phyloP scores from a whole-genome alignment of 1,140 invertebrate genomes.

The Acromyrmex echinatior region DNA sequence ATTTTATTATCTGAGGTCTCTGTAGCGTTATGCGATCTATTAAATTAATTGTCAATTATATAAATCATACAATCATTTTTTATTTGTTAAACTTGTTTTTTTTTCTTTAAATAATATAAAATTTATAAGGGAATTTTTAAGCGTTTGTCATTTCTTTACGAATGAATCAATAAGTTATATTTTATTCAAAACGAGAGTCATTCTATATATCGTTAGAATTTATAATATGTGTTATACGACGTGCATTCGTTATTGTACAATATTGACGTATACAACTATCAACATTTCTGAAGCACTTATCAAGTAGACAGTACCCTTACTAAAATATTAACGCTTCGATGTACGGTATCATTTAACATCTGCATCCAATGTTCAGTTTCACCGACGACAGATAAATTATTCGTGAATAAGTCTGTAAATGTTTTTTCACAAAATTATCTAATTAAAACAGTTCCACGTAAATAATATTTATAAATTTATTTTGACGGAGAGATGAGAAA shows the following conservation, averaged over 20 bases:
- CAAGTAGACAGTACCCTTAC: constrained; percentile 4
- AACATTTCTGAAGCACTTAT: constrained; percentile 4
- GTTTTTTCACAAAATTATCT: background rate
- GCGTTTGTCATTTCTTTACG: background rate
- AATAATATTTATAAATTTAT: background rate
- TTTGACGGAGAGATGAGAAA: background rate
- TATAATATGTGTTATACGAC: background rate
- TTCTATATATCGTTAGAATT: background rate
- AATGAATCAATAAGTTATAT: constrained; percentile 1
- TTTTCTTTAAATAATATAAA: background rate
- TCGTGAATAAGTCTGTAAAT: background rate
- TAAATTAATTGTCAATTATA: background rate
- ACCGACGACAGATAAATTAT: constrained; percentile 23
- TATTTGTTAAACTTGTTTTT: background rate
- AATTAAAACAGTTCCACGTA: background rate
- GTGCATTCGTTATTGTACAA: background rate
- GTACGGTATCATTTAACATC: constrained; percentile 37
- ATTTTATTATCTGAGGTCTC: background rate
- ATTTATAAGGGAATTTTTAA: background rate
- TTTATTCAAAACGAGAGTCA: background rate
- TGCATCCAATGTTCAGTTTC: background rate
- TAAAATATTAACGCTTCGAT: constrained; percentile 41
- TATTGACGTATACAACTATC: constrained; percentile 7
- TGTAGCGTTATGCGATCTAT: background rate
- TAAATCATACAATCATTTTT: background rate